Percentiles rank a stretch among this genome's conserved stretches.
Evolutionary conservation across 2,113 vertebrate genomes (phyloP).

Genomic region (Neomonachus schauinslandi): DNA sequence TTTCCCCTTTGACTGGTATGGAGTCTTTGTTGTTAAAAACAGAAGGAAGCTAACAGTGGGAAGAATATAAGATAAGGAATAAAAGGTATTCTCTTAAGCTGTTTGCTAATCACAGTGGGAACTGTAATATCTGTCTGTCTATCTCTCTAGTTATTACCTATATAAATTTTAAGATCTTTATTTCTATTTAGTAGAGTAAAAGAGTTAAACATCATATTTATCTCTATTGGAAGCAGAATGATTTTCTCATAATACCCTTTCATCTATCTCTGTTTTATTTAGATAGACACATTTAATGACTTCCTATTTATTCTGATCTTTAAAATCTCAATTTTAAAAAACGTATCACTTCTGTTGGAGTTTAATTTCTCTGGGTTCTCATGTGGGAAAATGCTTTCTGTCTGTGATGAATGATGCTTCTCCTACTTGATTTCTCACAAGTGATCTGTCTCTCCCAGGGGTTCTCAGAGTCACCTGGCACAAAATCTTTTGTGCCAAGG

Average conservation of each 20-base stretch:
- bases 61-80: conserved; percentile 56
- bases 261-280: conserved; percentile 74
- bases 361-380: conserved; percentile 1
- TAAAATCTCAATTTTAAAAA: conserved; percentile 41
- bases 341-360: neutral
- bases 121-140: neutral
- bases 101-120: conserved; percentile 52
- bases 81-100: conserved; percentile 56
- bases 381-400: neutral
- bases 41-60: conserved; percentile 48
- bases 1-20: conserved; percentile 66
- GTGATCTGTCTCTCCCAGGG: neutral
- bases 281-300: conserved; percentile 61
- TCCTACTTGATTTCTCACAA: neutral
- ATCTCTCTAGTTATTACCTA: neutral
- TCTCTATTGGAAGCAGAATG: conserved; percentile 54
- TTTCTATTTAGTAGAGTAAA: conserved; percentile 68
- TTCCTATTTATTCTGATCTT: conserved; percentile 78
- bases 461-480: neutral
- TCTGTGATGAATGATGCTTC: neutral
- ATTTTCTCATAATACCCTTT: conserved; percentile 56
- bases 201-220: conserved; percentile 64
- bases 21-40: conserved; percentile 77
- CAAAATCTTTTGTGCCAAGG: neutral
- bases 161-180: conserved; percentile 56